These are phyloP conservation scores for Clepsis dumicolana DNA, from an alignment of 2,888 invertebrate species.

Conservation along the genomic window DNA sequence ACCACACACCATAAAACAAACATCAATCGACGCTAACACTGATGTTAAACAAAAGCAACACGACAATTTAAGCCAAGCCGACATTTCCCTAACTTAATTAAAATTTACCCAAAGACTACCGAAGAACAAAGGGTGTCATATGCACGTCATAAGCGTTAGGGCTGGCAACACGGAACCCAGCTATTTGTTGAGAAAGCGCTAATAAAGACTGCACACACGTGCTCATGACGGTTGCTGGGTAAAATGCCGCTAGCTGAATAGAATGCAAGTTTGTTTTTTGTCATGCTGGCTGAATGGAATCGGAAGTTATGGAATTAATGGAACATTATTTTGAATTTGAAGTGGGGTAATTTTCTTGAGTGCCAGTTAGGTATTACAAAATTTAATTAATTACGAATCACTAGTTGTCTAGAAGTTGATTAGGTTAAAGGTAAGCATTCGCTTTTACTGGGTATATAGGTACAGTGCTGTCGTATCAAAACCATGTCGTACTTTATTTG, in stretches of 20 bases:
- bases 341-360: no score
- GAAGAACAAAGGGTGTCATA: conserved; percentile 43
- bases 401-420: no score
- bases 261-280: background rate
- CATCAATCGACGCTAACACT: background rate
- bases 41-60: conserved; percentile 5
- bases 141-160: conserved; percentile 37
- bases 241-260: conserved; percentile 37
- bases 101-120: conserved; percentile 38
- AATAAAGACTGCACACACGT: conserved; percentile 65
- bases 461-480: no score
- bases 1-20: background rate
- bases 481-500: no score
- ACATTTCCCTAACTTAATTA: conserved; percentile 39
- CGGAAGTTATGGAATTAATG: background rate
- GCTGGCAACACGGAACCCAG: conserved; percentile 48
- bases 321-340: background rate
- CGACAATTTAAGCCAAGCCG: conserved; percentile 15
- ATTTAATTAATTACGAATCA: no score
- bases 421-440: no score
- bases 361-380: no score
- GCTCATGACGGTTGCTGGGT: conserved; percentile 46
- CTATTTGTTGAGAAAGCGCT: conserved; percentile 62
- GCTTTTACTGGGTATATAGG: no score
- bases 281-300: background rate